Evolutionary conservation across 2,113 vertebrate species (phyloP).

Genomic region (Cyrtonyx montezumae): DNA sequence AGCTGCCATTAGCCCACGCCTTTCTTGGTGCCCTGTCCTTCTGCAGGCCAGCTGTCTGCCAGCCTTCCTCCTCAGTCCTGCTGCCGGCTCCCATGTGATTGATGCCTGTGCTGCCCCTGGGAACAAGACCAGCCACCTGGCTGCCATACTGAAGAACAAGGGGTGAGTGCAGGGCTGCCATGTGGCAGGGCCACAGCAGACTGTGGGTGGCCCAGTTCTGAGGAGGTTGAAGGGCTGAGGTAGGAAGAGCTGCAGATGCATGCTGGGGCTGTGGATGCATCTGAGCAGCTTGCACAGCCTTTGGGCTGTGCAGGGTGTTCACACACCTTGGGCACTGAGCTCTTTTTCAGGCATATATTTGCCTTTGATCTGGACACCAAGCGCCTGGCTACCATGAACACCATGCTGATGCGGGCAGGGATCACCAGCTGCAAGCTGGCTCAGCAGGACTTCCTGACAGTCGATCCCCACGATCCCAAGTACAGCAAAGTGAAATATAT

Average conservation of each 20-base stretch:
- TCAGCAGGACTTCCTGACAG: constrained; percentile 89
- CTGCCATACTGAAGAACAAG: constrained; percentile 90
- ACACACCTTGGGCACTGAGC: rapidly evolving
- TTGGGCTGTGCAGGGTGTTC: rapidly evolving
- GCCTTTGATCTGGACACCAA: constrained; percentile 93
- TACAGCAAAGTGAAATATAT: constrained; percentile 86
- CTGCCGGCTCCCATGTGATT: constrained; percentile 81
- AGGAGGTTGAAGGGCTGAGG: neutral
- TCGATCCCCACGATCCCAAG: constrained; percentile 79
- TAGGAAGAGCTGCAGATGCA: neutral
- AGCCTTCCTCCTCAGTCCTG: constrained; percentile 84
- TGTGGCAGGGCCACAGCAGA: neutral
- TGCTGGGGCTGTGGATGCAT: no score
- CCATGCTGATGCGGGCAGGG: constrained; percentile 89
- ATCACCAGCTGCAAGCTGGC: constrained; percentile 87
- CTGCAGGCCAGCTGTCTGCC: constrained; percentile 92
- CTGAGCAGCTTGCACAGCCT: neutral
- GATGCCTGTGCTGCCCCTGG: constrained; percentile 95
- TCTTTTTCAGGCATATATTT: constrained; percentile 83
- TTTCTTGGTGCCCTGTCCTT: rapidly evolving
- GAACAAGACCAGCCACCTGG: constrained; percentile 96
- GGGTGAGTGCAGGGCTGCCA: constrained; percentile 77
- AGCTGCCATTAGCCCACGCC: neutral
- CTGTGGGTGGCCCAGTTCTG: no score
- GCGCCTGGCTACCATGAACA: constrained; percentile 92